Evolutionary conservation across 2,888 invertebrate genomes (phyloP).

Genomic region (Stictocephala bisonia): DNA sequence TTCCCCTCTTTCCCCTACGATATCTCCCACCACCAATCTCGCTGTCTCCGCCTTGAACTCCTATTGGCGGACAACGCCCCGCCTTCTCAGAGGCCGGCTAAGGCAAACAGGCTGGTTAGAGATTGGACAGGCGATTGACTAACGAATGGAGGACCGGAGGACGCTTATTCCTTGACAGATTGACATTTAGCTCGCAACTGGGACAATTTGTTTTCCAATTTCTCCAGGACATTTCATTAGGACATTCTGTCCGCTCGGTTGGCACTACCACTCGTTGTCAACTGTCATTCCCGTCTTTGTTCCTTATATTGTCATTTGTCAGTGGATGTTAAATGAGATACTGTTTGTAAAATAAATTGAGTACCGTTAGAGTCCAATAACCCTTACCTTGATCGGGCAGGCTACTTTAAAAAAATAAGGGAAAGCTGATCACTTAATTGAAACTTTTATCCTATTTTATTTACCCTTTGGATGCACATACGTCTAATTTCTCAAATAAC

Average conservation of each 20-base stretch:
- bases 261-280: background rate
- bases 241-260: background rate
- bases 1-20: background rate
- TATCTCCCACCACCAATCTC: too few relatives aligned
- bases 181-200: constrained; percentile 34
- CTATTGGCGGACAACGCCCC: constrained; percentile 17
- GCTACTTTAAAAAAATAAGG: too few relatives aligned
- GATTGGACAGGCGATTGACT: constrained; percentile 40
- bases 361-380: too few relatives aligned
- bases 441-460: too few relatives aligned
- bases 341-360: too few relatives aligned
- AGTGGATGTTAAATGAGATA: too few relatives aligned
- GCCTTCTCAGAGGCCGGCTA: constrained; percentile 18
- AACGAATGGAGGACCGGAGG: constrained; percentile 23
- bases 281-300: too few relatives aligned
- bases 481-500: too few relatives aligned
- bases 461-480: too few relatives aligned
- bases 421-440: too few relatives aligned
- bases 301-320: too few relatives aligned
- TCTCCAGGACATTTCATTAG: constrained; percentile 29
- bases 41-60: background rate
- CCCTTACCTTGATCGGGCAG: too few relatives aligned
- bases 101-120: constrained; percentile 36
- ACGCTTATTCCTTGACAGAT: constrained; percentile 17
- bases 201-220: constrained; percentile 42